Conservation (phyloP, 2,888 invertebrate genomes). For the Lissonota sp. region DNA sequence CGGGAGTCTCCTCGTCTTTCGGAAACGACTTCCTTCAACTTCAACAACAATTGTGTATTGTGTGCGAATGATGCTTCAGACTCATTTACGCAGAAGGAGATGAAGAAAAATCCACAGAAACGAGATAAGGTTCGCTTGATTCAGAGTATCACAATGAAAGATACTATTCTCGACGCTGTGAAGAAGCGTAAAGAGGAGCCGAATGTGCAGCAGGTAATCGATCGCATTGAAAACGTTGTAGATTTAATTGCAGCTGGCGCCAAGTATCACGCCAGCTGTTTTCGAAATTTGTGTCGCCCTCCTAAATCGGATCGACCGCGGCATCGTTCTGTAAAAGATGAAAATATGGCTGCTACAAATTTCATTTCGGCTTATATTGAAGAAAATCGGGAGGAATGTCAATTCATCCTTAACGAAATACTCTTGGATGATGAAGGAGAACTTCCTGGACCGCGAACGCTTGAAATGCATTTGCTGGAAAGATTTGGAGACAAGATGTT, state of each 20-base stretch:
- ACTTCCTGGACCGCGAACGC: not conserved
- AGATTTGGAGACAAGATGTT: not conserved
- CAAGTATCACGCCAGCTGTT: not conserved
- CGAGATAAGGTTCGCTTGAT: not conserved
- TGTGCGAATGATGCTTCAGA: not conserved
- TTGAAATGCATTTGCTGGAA: not conserved
- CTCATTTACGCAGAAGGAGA: not conserved
- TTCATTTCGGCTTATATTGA: not conserved
- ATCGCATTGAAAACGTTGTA: not conserved
- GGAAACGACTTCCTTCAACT: not conserved
- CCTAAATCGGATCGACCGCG: not conserved
- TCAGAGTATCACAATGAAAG: not conserved
- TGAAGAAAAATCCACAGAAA: not conserved
- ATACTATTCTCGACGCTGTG: not conserved
- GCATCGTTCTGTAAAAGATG: not conserved
- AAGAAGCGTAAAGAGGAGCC: not conserved
- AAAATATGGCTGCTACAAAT: not conserved
- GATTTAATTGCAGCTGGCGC: constrained; percentile 6
- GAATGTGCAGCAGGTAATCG: not conserved
- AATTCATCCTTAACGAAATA: not conserved
- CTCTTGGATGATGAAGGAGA: not conserved
- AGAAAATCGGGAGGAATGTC: not conserved
- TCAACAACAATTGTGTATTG: constrained; percentile 4
- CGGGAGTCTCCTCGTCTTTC: not conserved
- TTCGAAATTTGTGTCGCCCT: not conserved